Base-by-base conservation (phyloP, 1,140 invertebrate species). In the Penaeus chinensis region DNA sequence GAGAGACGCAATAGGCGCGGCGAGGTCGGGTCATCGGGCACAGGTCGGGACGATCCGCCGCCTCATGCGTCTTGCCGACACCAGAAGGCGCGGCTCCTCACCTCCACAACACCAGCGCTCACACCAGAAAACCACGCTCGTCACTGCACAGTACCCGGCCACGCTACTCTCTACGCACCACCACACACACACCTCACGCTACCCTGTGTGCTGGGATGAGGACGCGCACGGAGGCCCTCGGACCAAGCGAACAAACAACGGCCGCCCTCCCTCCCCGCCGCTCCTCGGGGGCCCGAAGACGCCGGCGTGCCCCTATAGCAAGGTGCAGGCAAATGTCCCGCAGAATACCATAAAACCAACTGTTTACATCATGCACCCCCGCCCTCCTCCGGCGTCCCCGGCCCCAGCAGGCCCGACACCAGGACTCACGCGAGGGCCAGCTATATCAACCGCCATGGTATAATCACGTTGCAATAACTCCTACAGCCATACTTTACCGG, bases 51-150 rank as follows among this genome's bases (percentile, higher is more conserved):
- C 85, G 42, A 61, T 74, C 66, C 42, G 54, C 71, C 81, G 79
- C 80, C 86, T 88, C 87, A 84, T 84, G 82, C 87, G 74, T 88
- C 87, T 88, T 88, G 87, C 82, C 81, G 79, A 88, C 87, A 88
- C 87, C 87, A 88, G 87, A 74, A 84, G 81, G 87, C 87, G 81
- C 82, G 82, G 87, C 81, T 66, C 65, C 74, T 78, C 87, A 83
- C 81, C 87, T 84, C 63, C 87, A 78, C 87, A 84, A 83, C 87
- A 88, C 87, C 76, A 83, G 81, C 81, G 19, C 87, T 84, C 86
- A 88, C 87, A 88, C 66, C 66, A 71, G n/a, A 71, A 71, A n/a
- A n/a, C n/a, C 66, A n/a, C n/a, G n/a, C 66, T 24, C 66, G 32
- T 71, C 66, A 71, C n/a, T 32, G 66, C n/a, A n/a, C 66, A 71